Evolutionary conservation across 2,888 invertebrate species (phyloP).

Genomic region (Pardosa pseudoannulata): DNA sequence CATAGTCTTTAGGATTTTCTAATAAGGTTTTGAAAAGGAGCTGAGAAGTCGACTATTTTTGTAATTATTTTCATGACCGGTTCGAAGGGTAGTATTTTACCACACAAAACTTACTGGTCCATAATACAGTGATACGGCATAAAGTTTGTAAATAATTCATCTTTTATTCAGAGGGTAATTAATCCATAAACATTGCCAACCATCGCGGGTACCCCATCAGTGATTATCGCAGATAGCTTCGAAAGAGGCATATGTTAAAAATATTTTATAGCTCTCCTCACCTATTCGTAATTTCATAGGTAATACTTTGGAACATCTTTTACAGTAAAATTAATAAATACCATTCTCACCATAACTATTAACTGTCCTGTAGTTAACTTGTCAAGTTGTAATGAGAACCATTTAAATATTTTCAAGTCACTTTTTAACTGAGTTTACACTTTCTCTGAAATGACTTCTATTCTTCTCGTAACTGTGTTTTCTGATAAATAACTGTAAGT

Average conservation of each 20-base stretch:
- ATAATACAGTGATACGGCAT: constrained; percentile 18
- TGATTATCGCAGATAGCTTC: neutral
- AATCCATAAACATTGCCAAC: neutral
- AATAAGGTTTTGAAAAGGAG: constrained; percentile 15
- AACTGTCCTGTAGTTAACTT: constrained; percentile 35
- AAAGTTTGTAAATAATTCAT: neutral
- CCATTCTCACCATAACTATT: constrained; percentile 26
- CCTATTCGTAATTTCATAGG: constrained; percentile 14
- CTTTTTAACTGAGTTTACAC: constrained; percentile 29
- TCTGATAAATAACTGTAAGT: constrained; percentile 11
- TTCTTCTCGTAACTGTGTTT: constrained; percentile 23
- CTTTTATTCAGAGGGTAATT: neutral
- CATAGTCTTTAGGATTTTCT: neutral
- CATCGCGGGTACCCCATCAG: constrained; percentile 11
- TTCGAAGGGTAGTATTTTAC: constrained; percentile 21
- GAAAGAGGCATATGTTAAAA: constrained; percentile 15
- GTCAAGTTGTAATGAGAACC: constrained; percentile 30
- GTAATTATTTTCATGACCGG: constrained; percentile 15
- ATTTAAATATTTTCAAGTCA: constrained; percentile 32
- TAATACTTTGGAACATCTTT: constrained; percentile 21
- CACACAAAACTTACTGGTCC: neutral
- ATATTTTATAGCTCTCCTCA: constrained; percentile 20
- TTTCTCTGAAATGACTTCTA: constrained; percentile 29
- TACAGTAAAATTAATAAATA: constrained; percentile 29
- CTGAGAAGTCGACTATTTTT: neutral